Evolutionary conservation across 2,888 invertebrate species (phyloP).

Genomic region (Drosophila pullipes): DNA sequence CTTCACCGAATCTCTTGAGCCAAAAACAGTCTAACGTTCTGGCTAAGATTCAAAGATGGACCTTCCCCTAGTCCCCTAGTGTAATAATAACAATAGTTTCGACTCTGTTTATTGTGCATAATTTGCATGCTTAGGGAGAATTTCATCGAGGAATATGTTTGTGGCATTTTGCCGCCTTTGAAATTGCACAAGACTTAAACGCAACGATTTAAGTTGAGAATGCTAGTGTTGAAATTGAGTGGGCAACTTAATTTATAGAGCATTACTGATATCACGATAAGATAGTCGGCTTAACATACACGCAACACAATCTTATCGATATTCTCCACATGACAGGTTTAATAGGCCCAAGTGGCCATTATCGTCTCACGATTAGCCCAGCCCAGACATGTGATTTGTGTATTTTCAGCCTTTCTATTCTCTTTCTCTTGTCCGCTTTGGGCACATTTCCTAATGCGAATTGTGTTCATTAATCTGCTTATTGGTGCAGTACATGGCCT

Average conservation of each 20-base stretch:
- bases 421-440: neutral
- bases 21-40: neutral
- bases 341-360: constrained; percentile 37
- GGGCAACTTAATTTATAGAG: constrained; percentile 27
- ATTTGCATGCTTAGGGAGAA: constrained; percentile 66
- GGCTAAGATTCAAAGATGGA: neutral
- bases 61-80: neutral
- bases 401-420: neutral
- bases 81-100: constrained; percentile 24
- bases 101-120: constrained; percentile 55
- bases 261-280: constrained; percentile 27
- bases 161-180: neutral
- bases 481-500: neutral
- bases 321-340: constrained; percentile 43
- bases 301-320: constrained; percentile 48
- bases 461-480: neutral
- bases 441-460: neutral
- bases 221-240: neutral
- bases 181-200: constrained; percentile 8
- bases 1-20: constrained; percentile 7
- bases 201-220: neutral
- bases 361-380: constrained; percentile 35
- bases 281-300: constrained; percentile 30
- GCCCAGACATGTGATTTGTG: constrained; percentile 48
- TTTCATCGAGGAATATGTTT: constrained; percentile 49